Conservation (phyloP, 2,797 vertebrate genomes). For the Smutsia temminckii region DNA sequence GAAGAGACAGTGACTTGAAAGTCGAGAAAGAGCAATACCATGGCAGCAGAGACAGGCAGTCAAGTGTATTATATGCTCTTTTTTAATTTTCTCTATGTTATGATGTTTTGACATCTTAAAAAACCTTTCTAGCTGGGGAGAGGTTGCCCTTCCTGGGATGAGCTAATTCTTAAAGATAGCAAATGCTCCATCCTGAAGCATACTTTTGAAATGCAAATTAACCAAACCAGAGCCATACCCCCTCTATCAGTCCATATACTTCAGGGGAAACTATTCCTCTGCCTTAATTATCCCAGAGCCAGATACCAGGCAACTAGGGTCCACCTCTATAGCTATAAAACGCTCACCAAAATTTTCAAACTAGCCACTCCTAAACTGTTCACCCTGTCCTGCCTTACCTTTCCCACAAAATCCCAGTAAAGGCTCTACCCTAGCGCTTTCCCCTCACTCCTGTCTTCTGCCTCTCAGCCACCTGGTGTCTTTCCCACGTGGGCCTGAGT, state of each 20-base stretch:
- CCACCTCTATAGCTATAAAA: neutral
- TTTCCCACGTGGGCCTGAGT: neutral
- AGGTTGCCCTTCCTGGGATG: neutral
- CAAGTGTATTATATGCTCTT: neutral
- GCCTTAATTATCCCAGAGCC: neutral
- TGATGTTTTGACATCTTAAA: neutral
- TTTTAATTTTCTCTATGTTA: neutral
- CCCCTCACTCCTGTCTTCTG: neutral
- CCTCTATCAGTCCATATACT: neutral
- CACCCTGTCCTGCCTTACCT: neutral
- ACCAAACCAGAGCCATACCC: neutral
- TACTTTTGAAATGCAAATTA: neutral
- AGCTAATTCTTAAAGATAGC: neutral
- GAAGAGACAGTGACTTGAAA: neutral
- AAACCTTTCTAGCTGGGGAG: neutral
- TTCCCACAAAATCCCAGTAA: neutral
- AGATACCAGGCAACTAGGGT: neutral
- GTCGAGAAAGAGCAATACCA: neutral
- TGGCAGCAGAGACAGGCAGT: neutral
- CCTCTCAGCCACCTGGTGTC: neutral
- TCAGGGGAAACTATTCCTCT: neutral
- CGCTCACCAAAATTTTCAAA: neutral
- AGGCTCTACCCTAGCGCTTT: neutral
- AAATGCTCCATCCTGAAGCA: neutral
- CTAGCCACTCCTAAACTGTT: neutral